Conservation (phyloP, 2,888 invertebrate genomes). For the Deroplatys truncata region DNA sequence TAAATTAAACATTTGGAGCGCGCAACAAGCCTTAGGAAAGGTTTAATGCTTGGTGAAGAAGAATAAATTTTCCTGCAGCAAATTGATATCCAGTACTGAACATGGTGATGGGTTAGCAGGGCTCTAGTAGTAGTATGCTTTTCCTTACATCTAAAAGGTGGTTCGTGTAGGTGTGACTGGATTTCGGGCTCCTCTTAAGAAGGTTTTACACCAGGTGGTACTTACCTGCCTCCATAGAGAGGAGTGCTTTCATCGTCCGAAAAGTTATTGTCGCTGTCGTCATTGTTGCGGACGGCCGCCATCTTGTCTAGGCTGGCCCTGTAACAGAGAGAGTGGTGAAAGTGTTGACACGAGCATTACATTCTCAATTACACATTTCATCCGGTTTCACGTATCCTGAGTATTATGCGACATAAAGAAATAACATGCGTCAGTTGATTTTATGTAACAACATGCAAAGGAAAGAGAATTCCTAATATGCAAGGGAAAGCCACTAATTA, state of each 20-base stretch:
- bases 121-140: too few relatives aligned
- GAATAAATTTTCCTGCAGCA: too few relatives aligned
- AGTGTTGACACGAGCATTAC: neutral
- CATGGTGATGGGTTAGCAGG: too few relatives aligned
- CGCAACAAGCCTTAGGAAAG: too few relatives aligned
- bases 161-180: too few relatives aligned
- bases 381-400: neutral
- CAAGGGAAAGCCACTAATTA: neutral
- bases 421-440: neutral
- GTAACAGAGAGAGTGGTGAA: neutral
- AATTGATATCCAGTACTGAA: too few relatives aligned
- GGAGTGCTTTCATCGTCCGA: constrained; percentile 80
- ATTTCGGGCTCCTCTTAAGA: too few relatives aligned
- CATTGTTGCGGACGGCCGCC: constrained; percentile 38
- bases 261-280: constrained; percentile 59
- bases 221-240: constrained; percentile 85
- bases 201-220: neutral
- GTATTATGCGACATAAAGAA: neutral
- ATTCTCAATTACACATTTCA: neutral
- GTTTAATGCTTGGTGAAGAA: too few relatives aligned
- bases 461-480: neutral
- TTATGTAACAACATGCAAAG: neutral
- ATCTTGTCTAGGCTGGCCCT: neutral
- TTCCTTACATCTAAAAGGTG: too few relatives aligned
- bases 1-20: too few relatives aligned